Percentiles rank a stretch among this genome's conserved stretches.
These are phyloP conservation scores for Saguinus imperator DNA, from an alignment of 2,113 vertebrate species.

Conservation along the genomic window DNA sequence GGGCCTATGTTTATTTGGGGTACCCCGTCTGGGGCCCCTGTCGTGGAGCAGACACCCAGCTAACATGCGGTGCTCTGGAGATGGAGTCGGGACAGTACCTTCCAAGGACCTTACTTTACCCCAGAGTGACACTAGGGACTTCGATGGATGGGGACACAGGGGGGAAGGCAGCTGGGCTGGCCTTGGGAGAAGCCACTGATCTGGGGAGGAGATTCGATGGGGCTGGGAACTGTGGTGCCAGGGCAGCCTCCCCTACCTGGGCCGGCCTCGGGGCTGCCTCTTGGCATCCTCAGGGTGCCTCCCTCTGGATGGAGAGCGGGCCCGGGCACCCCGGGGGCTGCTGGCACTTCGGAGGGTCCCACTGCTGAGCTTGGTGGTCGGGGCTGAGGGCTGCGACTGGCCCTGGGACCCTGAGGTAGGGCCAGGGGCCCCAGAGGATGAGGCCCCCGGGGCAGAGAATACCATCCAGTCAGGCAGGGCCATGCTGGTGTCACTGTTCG, in stretches of 20 bases:
- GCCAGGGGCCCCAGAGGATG: constrained; percentile 74
- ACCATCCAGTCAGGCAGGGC: constrained; percentile 94
- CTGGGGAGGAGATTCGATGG: neutral
- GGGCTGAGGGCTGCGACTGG: constrained; percentile 69
- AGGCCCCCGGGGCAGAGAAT: constrained; percentile 83
- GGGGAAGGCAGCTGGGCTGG: neutral
- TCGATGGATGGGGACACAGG: neutral
- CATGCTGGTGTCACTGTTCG: constrained; percentile 95
- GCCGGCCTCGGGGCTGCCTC: constrained; percentile 90
- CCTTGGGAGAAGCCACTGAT: rapidly evolving
- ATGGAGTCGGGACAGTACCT: neutral
- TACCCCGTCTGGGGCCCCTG: neutral
- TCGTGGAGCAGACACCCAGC: neutral
- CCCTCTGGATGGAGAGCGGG: constrained; percentile 91
- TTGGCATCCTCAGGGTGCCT: constrained; percentile 88
- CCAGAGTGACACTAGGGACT: neutral
- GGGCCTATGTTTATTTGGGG: neutral
- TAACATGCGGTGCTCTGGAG: neutral
- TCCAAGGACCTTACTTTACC: neutral
- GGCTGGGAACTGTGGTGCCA: neutral
- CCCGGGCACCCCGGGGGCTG: constrained; percentile 92
- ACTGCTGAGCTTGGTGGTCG: constrained; percentile 88
- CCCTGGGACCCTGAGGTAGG: constrained; percentile 76
- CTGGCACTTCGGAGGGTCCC: constrained; percentile 93
- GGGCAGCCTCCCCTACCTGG: constrained; percentile 76